Base-by-base conservation (phyloP, 2,888 invertebrate genomes). In the Drosophila greeni region DNA sequence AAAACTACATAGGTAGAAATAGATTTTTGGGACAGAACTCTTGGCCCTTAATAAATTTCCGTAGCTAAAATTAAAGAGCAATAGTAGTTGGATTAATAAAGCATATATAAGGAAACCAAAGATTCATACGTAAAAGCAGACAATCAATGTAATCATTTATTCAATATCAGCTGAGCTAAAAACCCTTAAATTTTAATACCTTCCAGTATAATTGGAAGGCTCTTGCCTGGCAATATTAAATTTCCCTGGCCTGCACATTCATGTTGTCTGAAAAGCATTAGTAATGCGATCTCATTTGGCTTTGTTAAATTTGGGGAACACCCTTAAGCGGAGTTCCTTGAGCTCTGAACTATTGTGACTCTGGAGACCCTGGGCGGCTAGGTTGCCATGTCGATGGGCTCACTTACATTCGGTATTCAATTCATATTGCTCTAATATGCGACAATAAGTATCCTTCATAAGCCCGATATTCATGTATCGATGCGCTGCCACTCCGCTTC, bases 401-500 rank as follows among this genome's bases (percentile, higher is more conserved):
- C 39, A 65, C 64, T 45, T 39, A 60, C 45, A 60, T 47, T 45
- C n/a, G 24, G 24, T 55, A 65, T 65, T 65, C 64, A 47, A 65
- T 65, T 65, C 54, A 65, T 65, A 62, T 62, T 51, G 51, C 62
- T 62, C 62, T 65, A 64, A 62, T 64, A 66, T 66, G 49, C 66
- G 57, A 56, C 66, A 66, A 57, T 66, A 66, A 66, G 66, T 57
- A 51, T 66, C 39, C 36, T 45, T 57, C 57, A 56, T 66, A 54
- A 54, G 45, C 64, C 24, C 14, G 65, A 65, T 64, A 61, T 36
- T 42, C n/a, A 29, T 36, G 29, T 42, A 61, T 49, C 39, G 34
- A 42, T 34, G 53, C 36, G 29, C 40, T 23, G 8, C 3, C n/a
- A 14, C 24, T 37, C 36, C 31, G 12, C n/a, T 12, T 4, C n/a